Evolutionary conservation across 2,797 vertebrate species (phyloP), one percentile per base, ranked within the genome.

Genomic region (Neosalanx taihuensis): DNA sequence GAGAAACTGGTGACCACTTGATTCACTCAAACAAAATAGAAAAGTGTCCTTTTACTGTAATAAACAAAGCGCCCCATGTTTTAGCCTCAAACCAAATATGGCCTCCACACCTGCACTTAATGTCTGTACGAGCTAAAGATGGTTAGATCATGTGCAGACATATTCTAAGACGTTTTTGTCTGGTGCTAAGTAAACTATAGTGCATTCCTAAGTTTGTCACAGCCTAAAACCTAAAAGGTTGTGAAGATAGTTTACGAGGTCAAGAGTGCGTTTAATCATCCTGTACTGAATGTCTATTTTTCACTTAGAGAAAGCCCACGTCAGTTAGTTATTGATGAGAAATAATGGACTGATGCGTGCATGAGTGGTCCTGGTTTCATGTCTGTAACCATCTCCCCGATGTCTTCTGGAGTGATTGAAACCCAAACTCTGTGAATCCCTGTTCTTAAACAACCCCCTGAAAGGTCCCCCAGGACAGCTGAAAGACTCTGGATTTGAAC

Each of bases 391-490:
- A 5, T 49, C 6, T 73, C 76, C 62, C 72, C 6, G 68, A 80
- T 41, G 71, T 78, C 69, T 76, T 18, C 68, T 76, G 73, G 77
- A 62, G 0, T 72, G 65, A 74, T 61, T 81, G 88, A 90, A 92
- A 92, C 84, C 75, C 81, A 69, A 89, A 85, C 83, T 80, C 71
- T 88, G 88, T 81, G 86, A 91, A 84, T 81, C 67, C 72, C 63
- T 53, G 4, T 49, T 57, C 57, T 64, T 49, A 41, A 51, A 69
- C 49, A 62, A 60, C 71, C 60, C 72, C 67, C 68, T 30, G 35
- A 79, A 72, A 70, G 63, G 37, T 71, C 79, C 78, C 23, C 15
- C 67, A 64, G 51, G 68, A 77, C 78, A 72, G 13, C 82, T 81
- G 86, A 76, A 74, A 85, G 86, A 77, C 85, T 71, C 82, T 74